Base-by-base conservation (phyloP, 2,888 invertebrate species). In the Blastobasis adustella region DNA sequence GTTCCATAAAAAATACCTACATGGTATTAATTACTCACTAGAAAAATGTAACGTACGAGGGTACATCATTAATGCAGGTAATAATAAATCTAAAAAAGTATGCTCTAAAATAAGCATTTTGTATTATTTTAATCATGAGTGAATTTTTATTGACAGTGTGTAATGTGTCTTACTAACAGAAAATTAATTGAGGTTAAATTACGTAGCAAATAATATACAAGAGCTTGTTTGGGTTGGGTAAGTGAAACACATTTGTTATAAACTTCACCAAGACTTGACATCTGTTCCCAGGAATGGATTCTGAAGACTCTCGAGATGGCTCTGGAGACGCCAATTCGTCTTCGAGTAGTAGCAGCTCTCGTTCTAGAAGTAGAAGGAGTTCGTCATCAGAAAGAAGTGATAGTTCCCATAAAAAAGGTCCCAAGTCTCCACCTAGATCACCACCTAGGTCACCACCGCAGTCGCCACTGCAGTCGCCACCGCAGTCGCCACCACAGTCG, bases 221-320 rank as follows among this genome's bases (percentile, higher is more conserved):
- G 9, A 65, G 73, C 72, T 74, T 73, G 62, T 69, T 70, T 68
- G 66, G 71, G 67, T 56, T 66, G 63, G 69, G 65, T 56, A 48
- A 43, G 43, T 45, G 4, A n/a, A n/a, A 37, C 9, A 37, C 50
- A 37, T 50, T 39, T 53, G 44, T 58, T 52, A 58, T 52, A 54
- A 56, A 45, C 54, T 67, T 67, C 63, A 73, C 63, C 61, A 60
- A 54, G 53, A 47, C 53, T 53, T 63, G 59, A 55, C 56, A 59
- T 73, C 77, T 77, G 59, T 68, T 82, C 79, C 56, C 84, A 89
- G 88, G 74, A 65, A 91, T 91, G 91, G 91, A 91, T 74, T 91
- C 91, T 23, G 91, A 91, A 76, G 91, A 91, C 73, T 91, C 91
- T 58, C 82, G 85, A 64, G 90, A 90, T 80, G 89, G 79, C 63